Base-by-base conservation (phyloP, 35 echinoderm and acorn worm species). In the Amphiura filiformis region DNA sequence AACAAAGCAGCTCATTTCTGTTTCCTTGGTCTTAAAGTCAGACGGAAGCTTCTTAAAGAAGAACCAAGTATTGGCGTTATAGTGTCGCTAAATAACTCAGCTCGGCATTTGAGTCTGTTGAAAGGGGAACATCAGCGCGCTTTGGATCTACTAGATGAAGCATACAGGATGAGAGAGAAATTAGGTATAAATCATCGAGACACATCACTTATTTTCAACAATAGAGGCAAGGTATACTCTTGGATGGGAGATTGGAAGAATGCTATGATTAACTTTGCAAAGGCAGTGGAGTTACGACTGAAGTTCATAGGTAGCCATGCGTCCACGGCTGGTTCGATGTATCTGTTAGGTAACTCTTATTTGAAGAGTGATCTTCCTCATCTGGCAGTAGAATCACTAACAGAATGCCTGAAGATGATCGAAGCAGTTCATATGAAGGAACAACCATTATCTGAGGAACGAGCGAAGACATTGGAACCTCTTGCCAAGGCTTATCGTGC, bases 151-250 rank as follows among this genome's bases (percentile, higher is more conserved):
- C 30, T 87, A 28, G 85, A 87, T 32, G 38, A 87, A 39, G 85
- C 85, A 1, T 87, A 78, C 39, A 37, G 20, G 37, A 87, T 87
- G 85, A 76, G 75, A 78, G 20, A 78, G 38, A 78, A 31, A 34
- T 22, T 87, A 23, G 85, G 85, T 13, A 38, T 87, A 39, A 40
- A 87, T 44, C 85, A 87, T 36, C 65, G 77, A 28, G 75, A 87
- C 33, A 87, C 85, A 0, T 87, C 85, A 35, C 75, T 87, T 39
- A 87, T 87, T 7, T 76, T 35, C 26, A 41, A 87, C 65, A 87
- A 87, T 31, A 33, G 85, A 13, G 85, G 65, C 14, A 87, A 87
- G 38, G 85, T 87, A 31, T 87, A 87, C 47, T 36, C 65, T 2
- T 39, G 65, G 38, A 78, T 78, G 37, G 39, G 13, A n/a, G 39